phyloP scores from a whole-genome alignment of 2,797 vertebrate genomes.

The Ctenopoma multispine region DNA sequence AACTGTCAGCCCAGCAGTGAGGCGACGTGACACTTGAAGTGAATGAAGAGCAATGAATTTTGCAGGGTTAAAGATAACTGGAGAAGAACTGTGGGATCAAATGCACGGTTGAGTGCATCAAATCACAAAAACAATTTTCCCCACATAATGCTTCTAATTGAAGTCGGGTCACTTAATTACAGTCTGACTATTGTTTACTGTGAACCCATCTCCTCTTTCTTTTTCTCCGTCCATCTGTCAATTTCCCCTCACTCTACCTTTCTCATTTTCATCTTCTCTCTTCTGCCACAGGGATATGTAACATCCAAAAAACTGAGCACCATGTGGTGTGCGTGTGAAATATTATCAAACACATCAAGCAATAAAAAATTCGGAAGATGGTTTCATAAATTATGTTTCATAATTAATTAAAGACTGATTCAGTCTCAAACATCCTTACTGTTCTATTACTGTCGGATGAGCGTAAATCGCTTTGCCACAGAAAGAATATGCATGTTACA shows the following conservation, averaged over 20 bases:
- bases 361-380: constrained; percentile 17
- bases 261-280: constrained; percentile 36
- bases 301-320: constrained; percentile 1
- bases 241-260: constrained; percentile 35
- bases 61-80: constrained; percentile 52
- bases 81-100: constrained; percentile 61
- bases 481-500: constrained; percentile 13
- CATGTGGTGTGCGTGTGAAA: neutral
- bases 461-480: constrained; percentile 1
- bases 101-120: constrained; percentile 54
- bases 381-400: constrained; percentile 12
- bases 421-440: neutral
- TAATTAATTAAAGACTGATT: constrained; percentile 27
- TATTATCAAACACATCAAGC: constrained; percentile 5
- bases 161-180: constrained; percentile 77
- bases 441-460: constrained; percentile 21
- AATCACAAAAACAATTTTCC: constrained; percentile 72
- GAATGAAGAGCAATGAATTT: constrained; percentile 51
- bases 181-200: constrained; percentile 67
- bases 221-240: constrained; percentile 56
- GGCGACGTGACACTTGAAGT: constrained; percentile 50
- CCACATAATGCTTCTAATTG: constrained; percentile 67
- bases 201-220: constrained; percentile 53
- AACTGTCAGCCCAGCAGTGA: constrained; percentile 56
- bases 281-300: constrained; percentile 9